Evolutionary conservation across 1,140 invertebrate genomes (phyloP), one percentile per base, ranked within the genome.

Genomic region (Atta colombica): DNA sequence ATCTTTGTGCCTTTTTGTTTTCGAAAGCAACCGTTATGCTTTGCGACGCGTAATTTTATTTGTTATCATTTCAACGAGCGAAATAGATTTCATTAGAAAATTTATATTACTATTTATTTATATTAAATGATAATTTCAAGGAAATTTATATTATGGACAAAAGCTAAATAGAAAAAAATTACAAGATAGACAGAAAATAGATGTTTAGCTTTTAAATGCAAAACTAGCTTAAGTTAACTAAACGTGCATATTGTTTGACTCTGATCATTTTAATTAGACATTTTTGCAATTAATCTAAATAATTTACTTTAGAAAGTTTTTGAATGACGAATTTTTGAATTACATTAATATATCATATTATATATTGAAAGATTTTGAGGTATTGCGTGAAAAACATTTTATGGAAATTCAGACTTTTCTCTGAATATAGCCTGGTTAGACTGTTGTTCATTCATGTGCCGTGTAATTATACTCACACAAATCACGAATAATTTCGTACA

Each of bases 391-490:
- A 58, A 35, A 74, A 35, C 16, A 58, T 58, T 74, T 16, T 18
- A 35, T 7, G 60, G 35, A 82, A 61, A 61, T 75, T 74, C 25
- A 35, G 18, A 51, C 45, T 61, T 35, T 21, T 72, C 39, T n/a
- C n/a, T 75, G 18, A 60, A 51, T 51, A 51, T 8, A 75, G 21
- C 58, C 18, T 45, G 58, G 3, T 74, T 84, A 84, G 39, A 61
- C 55, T 72, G 63, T 51, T 81, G 25, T 25, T 74, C 80, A 49
- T 72, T 82, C 25, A n/a, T 55, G 68, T 82, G 35, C 28, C 28
- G 45, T 71, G 31, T 61, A 84, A 84, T 84, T 74, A 75, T 75
- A 58, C 69, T 35, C 39, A 14, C 55, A 60, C 74, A 84, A 82
- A 84, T 74, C 45, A 16, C 39, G 53, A 72, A 82, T 74, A 82